phyloP scores from a whole-genome alignment of 2,113 vertebrate genomes.

The Charadrius vociferus region DNA sequence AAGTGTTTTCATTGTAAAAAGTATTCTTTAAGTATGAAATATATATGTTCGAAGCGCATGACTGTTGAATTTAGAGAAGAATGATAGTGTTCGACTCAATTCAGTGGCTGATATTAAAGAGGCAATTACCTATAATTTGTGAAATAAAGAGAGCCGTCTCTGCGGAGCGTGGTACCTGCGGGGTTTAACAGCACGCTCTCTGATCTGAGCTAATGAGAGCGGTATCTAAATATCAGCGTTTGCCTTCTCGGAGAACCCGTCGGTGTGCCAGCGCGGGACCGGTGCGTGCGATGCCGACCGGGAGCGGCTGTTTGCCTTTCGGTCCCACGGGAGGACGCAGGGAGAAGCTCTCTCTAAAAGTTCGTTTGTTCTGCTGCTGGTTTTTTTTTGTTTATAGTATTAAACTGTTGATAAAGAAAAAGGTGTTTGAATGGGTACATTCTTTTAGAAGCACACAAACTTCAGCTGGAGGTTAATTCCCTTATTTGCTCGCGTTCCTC shows the following conservation, averaged over 20 bases:
- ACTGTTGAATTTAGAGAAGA: slow-evolving; percentile 11
- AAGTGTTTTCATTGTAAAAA: neutral
- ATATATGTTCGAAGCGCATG: neutral
- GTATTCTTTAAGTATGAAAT: neutral
- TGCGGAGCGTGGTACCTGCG: neutral
- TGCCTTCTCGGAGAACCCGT: neutral
- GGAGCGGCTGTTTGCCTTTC: slow-evolving; percentile 9
- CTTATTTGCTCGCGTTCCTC: neutral
- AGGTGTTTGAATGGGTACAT: neutral
- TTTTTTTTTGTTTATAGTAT: neutral
- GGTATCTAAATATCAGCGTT: neutral
- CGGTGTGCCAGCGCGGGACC: neutral
- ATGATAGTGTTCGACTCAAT: neutral
- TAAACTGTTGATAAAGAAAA: neutral
- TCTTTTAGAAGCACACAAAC: neutral
- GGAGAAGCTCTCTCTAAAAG: neutral
- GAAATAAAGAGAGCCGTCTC: slow-evolving; percentile 17
- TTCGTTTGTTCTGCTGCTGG: neutral
- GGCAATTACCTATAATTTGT: slow-evolving; percentile 50
- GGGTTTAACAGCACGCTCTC: slow-evolving; percentile 2
- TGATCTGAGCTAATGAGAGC: slow-evolving; percentile 44
- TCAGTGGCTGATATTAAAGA: slow-evolving; percentile 25
- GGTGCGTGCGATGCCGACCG: too few relatives aligned
- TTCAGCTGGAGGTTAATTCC: slow-evolving; percentile 4
- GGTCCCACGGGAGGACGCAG: neutral